Percentiles rank a stretch among this genome's conserved stretches.
These are phyloP conservation scores for Pavo muticus DNA, from an alignment of 2,113 vertebrate species.

Conservation along the genomic window DNA sequence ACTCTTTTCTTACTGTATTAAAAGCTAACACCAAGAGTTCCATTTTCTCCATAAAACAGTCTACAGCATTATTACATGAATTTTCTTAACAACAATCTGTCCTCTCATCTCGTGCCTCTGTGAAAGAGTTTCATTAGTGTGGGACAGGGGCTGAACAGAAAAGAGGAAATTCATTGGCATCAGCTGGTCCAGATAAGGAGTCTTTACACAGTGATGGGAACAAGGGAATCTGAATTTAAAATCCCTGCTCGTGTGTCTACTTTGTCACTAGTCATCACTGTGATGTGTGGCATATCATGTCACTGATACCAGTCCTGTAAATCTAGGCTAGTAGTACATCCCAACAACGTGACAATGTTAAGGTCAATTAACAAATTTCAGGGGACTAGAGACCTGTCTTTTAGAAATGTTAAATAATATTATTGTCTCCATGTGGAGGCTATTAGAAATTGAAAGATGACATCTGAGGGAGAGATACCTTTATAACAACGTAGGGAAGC, in stretches of 20 bases:
- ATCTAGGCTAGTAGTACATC: neutral
- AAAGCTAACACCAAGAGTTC: neutral
- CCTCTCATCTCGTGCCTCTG: neutral
- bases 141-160: neutral
- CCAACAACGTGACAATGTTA: neutral
- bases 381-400: neutral
- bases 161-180: neutral
- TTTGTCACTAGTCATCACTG: neutral
- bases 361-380: neutral
- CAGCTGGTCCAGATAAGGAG: neutral
- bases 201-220: neutral
- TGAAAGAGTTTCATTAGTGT: neutral
- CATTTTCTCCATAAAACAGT: neutral
- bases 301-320: neutral
- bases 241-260: accelerated
- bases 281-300: neutral
- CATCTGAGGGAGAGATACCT: conserved; percentile 20
- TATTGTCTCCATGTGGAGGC: conserved; percentile 12
- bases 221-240: neutral
- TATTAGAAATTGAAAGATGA: conserved; percentile 31
- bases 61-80: neutral
- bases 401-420: conserved; percentile 12
- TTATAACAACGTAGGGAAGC: neutral
- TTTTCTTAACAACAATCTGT: neutral
- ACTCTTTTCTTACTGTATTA: neutral